Percentiles rank a stretch among this genome's conserved stretches.
phyloP scores from a whole-genome alignment of 2,113 vertebrate species.

The Eira barbara region DNA sequence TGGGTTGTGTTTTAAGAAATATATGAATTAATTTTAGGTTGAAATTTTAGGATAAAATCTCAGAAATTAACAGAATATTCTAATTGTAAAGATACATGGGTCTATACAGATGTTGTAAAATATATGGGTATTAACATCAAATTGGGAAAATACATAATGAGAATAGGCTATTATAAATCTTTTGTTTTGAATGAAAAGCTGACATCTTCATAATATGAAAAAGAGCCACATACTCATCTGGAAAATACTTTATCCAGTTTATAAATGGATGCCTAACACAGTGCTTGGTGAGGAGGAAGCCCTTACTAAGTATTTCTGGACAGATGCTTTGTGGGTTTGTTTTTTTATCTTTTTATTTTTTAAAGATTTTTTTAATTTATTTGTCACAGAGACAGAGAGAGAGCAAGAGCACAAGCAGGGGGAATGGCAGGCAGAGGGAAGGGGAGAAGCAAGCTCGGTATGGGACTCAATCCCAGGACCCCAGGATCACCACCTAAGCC shows the following conservation, averaged over 20 bases:
- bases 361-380: neutral
- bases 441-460: neutral
- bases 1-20: neutral
- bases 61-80: neutral
- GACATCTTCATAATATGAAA: neutral
- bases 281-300: neutral
- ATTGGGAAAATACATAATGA: neutral
- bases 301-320: no score
- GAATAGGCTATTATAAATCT: neutral
- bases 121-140: neutral
- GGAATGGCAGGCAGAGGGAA: neutral
- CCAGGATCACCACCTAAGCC: neutral
- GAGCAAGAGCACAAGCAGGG: neutral
- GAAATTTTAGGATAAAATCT: neutral
- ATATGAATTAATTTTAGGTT: constrained; percentile 20
- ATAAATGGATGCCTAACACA: accelerated
- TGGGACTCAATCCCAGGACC: neutral
- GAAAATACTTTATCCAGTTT: neutral
- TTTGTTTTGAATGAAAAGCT: neutral
- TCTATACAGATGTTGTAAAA: neutral
- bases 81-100: neutral
- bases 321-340: neutral
- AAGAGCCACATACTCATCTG: neutral
- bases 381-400: neutral
- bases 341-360: neutral